A percentile compares a stretch with the other conserved stretches of the same genome.
Evolutionary conservation across 1,140 invertebrate genomes (phyloP).

Genomic region (Drosophila mayri): DNA sequence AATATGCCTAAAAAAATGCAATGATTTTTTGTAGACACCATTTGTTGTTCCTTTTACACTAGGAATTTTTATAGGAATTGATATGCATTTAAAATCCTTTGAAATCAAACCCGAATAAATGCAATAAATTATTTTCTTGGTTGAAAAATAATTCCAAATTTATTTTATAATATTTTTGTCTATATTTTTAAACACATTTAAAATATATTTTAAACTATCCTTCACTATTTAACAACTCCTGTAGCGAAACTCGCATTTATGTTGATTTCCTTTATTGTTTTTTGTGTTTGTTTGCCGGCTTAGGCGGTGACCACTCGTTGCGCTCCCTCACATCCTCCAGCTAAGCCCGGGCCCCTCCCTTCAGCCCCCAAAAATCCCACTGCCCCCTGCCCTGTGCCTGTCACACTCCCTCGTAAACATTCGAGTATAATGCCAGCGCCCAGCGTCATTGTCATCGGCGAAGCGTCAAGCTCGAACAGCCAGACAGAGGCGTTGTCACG

Average conservation of each 20-base stretch:
- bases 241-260: conserved; percentile 17
- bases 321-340: conserved; percentile 12
- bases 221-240: not conserved
- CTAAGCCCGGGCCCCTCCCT: not conserved
- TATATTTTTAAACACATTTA: not conserved
- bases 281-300: conserved; percentile 61
- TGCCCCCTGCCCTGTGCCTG: not conserved
- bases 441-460: conserved; percentile 49
- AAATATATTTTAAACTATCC: not conserved
- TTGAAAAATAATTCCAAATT: not conserved
- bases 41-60: no score
- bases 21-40: no score
- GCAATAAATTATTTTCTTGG: not conserved
- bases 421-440: conserved; percentile 30
- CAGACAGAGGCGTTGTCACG: conserved; percentile 42
- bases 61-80: no score
- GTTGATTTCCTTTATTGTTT: conserved; percentile 25
- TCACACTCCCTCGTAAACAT: conserved; percentile 41
- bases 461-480: conserved; percentile 78
- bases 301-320: conserved; percentile 38
- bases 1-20: not conserved
- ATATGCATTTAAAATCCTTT: not conserved
- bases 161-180: not conserved
- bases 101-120: not conserved
- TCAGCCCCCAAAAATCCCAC: not conserved